Conservation (phyloP, 1,140 invertebrate species). For the Hycleus phaleratus region DNA sequence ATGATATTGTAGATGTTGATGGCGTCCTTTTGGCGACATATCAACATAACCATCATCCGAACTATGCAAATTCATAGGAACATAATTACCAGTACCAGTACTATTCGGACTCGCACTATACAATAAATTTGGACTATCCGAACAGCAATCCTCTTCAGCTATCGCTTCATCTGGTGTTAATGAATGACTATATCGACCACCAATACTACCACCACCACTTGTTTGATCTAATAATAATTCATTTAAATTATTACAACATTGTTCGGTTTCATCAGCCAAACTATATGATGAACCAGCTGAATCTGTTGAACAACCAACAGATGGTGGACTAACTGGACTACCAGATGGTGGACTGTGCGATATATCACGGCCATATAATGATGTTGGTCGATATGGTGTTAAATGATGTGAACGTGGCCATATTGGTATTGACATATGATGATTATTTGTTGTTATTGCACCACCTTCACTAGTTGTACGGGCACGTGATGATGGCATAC, state of each 20-base stretch:
- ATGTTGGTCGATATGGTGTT: constrained; percentile 16
- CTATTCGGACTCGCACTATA: neutral
- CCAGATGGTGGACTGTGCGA: constrained; percentile 56
- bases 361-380: constrained; percentile 48
- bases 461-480: constrained; percentile 54
- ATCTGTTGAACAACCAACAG: constrained; percentile 57
- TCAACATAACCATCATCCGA: constrained; percentile 54
- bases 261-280: constrained; percentile 49
- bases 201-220: no score
- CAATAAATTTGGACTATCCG: constrained; percentile 23
- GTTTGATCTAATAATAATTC: no score
- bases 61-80: constrained; percentile 53
- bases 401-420: neutral
- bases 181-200: constrained; percentile 45
- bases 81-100: constrained; percentile 42
- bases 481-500: constrained; percentile 63
- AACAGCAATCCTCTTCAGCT: constrained; percentile 35
- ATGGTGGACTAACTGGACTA: constrained; percentile 55
- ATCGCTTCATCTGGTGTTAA: constrained; percentile 56
- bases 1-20: constrained; percentile 3
- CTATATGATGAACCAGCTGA: constrained; percentile 63
- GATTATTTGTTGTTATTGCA: constrained; percentile 17
- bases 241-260: no score
- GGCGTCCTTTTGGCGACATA: constrained; percentile 47
- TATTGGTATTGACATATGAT: constrained; percentile 28